Conservation (phyloP, 2,113 vertebrate genomes). For the Protomyctophum bolini region DNA sequence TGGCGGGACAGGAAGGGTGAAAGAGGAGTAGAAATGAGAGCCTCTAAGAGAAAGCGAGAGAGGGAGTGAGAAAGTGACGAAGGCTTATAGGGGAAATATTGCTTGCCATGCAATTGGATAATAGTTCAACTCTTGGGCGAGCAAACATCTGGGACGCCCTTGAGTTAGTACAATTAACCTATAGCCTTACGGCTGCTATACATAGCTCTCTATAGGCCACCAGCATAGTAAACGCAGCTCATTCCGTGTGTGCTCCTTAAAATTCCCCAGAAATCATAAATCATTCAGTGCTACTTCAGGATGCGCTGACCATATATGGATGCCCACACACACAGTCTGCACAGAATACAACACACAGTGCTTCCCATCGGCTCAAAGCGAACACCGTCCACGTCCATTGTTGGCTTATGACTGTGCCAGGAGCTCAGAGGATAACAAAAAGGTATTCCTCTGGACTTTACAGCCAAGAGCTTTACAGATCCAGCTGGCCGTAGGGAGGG, state of each 20-base stretch:
- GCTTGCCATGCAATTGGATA: conserved; percentile 33
- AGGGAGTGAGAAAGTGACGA: conserved; percentile 13
- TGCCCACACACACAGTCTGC: conserved; percentile 19
- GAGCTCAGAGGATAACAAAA: conserved; percentile 8
- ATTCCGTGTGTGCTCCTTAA: conserved; percentile 40
- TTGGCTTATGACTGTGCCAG: not conserved
- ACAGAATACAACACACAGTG: not conserved
- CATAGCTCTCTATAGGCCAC: conserved; percentile 45
- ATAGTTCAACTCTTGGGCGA: conserved; percentile 33
- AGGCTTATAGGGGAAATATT: not conserved
- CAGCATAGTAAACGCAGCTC: not conserved
- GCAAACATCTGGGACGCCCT: conserved; percentile 41
- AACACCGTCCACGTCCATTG: conserved; percentile 19
- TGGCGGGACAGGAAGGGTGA: not conserved
- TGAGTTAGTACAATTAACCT: conserved; percentile 67
- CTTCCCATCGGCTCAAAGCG: not conserved
- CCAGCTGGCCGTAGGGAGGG: not conserved
- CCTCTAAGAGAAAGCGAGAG: conserved; percentile 6
- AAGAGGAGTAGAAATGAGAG: not conserved
- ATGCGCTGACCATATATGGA: conserved; percentile 38
- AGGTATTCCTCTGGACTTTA: not conserved
- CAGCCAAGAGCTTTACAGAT: conserved; percentile 5
- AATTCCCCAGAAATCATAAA: conserved; percentile 52
- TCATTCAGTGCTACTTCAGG: conserved; percentile 59
- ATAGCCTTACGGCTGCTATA: conserved; percentile 41